Evolutionary conservation across 2,797 vertebrate genomes (phyloP), one percentile per base, ranked within the genome.

Genomic region (Pangasius sanitwongsei): DNA sequence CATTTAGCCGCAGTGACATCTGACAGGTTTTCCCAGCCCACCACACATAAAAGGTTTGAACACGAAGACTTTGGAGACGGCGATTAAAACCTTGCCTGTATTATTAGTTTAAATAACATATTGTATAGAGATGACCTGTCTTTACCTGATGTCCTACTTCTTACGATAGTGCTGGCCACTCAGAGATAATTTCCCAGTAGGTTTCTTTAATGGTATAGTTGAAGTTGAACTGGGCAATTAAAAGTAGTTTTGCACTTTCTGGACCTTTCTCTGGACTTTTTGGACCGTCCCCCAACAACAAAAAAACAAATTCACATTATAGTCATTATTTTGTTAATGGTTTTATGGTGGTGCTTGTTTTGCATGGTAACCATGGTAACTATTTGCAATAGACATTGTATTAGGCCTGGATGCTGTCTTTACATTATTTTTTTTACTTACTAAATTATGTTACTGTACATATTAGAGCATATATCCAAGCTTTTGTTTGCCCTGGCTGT

Each of bases 131-230:
- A 87, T 90, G 90, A 87, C 89, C 84, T 81, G 69, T 89, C 84
- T 77, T 87, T 88, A 89, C 70, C 70, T 88, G 89, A 89, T 87
- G 88, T 86, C 86, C 89, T 85, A 83, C 89, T 92, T 92, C 88
- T 91, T 41, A 83, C 90, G 86, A 87, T 90, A 90, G 86, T 92
- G 86, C 89, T 90, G 91, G 90, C 65, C 90, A 92, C 89, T 90
- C 89, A 85, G 77, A 89, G 91, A 91, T 91, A 90, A 92, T 92
- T 91, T 92, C 91, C 91, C 90, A 90, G 87, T 87, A 90, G 91
- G 88, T 91, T 89, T 67, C 86, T 63, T 85, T 91, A 91, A 92
- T 91, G 85, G 84, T 90, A 87, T 83, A 85, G 89, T 75, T 91
- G 86, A 91, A 83, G 87, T 85, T 85, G 69, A 86, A 91, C 69